Conservation (phyloP, 2,888 invertebrate species). For the Molorchus minor region DNA sequence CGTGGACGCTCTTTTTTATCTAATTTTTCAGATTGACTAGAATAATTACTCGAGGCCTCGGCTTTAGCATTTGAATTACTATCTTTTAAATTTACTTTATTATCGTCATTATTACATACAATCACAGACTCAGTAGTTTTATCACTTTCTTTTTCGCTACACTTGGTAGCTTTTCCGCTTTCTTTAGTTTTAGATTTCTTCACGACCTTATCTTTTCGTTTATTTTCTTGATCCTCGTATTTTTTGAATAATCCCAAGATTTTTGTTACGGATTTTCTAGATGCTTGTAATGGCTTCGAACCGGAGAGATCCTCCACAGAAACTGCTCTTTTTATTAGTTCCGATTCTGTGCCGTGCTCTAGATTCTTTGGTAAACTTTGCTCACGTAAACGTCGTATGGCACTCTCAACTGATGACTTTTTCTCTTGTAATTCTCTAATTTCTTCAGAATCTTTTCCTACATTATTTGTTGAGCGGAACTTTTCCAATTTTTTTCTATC, state of each 20-base stretch:
- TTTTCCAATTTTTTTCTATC: conserved; percentile 82
- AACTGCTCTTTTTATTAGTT: conserved; percentile 75
- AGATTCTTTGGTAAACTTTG: conserved; percentile 71
- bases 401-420: conserved; percentile 64
- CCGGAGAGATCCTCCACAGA: conserved; percentile 74
- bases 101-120: conserved; percentile 44
- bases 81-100: conserved; percentile 37
- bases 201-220: conserved; percentile 44
- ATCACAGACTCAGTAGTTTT: conserved; percentile 51
- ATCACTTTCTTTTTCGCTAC: conserved; percentile 32
- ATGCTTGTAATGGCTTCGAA: conserved; percentile 65
- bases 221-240: conserved; percentile 69
- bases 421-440: conserved; percentile 46
- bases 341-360: conserved; percentile 69
- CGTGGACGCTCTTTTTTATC: conserved; percentile 66
- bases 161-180: conserved; percentile 43
- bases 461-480: conserved; percentile 63
- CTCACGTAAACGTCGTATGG: conserved; percentile 71
- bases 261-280: conserved; percentile 75
- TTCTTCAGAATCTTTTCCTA: conserved; percentile 58
- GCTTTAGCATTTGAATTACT: conserved; percentile 18
- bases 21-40: conserved; percentile 45
- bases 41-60: conserved; percentile 28
- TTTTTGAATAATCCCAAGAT: conserved; percentile 82
- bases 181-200: conserved; percentile 45